Conservation (phyloP, 2,797 vertebrate species). For the Syngnathus acus region DNA sequence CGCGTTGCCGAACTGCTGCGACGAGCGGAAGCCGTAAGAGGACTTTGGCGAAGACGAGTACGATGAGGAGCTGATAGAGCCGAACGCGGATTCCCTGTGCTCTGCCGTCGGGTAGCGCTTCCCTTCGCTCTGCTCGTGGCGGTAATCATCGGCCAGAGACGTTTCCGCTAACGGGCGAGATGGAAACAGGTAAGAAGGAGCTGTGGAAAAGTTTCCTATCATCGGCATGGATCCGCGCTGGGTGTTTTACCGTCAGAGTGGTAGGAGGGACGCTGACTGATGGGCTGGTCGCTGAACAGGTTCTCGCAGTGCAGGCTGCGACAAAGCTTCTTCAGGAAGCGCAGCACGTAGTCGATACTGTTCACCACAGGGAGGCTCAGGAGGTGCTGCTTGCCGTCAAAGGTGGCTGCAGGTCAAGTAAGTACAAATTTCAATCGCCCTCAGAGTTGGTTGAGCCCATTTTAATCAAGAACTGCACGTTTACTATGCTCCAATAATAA, state of each 20-base stretch:
- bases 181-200: background rate
- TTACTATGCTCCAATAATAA: too few relatives aligned
- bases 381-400: slow-evolving; percentile 94
- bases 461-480: too few relatives aligned
- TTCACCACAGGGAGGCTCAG: slow-evolving; percentile 90
- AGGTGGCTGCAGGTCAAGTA: slow-evolving; percentile 71
- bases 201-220: background rate
- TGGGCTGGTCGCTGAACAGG: slow-evolving; percentile 95
- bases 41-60: slow-evolving; percentile 66
- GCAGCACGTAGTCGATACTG: slow-evolving; percentile 89
- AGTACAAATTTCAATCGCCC: slow-evolving; percentile 23
- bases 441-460: background rate
- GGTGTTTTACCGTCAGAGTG: slow-evolving; percentile 61
- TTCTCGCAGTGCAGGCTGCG: slow-evolving; percentile 89
- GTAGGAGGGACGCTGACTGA: slow-evolving; percentile 66
- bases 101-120: slow-evolving; percentile 70
- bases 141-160: slow-evolving; percentile 73
- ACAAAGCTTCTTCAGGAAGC: slow-evolving; percentile 94
- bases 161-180: slow-evolving; percentile 65
- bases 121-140: slow-evolving; percentile 62
- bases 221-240: background rate
- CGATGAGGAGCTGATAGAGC: slow-evolving; percentile 70
- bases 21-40: slow-evolving; percentile 64
- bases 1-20: slow-evolving; percentile 61
- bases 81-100: slow-evolving; percentile 69